Conservation (phyloP, 2,113 vertebrate genomes). For the Fregetta grallaria region DNA sequence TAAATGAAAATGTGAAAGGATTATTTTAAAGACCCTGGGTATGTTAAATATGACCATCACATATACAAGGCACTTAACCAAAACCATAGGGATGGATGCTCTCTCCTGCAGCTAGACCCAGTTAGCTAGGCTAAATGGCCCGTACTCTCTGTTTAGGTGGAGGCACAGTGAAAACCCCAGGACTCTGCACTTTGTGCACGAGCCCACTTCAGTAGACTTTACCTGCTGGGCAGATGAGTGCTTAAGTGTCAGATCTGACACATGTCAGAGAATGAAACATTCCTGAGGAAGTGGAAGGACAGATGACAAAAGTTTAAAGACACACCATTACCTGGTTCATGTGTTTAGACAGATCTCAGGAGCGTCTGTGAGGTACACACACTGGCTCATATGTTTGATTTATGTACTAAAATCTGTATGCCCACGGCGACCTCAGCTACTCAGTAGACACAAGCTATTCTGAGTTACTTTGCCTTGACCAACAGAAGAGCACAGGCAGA, state of each 20-base stretch:
- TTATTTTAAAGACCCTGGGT: not conserved
- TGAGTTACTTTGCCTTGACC: not conserved
- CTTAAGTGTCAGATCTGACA: not conserved
- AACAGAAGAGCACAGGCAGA: not conserved
- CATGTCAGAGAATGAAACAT: not conserved
- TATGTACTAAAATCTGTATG: not conserved
- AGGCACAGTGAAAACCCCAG: not conserved
- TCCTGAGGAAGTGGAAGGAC: not conserved
- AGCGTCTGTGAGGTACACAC: not conserved
- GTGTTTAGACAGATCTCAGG: not conserved
- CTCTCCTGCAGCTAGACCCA: not conserved
- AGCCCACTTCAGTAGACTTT: not conserved
- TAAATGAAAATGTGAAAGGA: not conserved
- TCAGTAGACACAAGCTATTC: not conserved
- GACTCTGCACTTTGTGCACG: rapidly evolving
- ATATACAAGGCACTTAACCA: not conserved
- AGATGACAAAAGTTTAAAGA: not conserved
- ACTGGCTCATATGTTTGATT: not conserved
- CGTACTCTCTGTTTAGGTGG: no score
- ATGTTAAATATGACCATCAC: not conserved
- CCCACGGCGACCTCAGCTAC: not conserved
- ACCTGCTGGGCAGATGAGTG: not conserved
- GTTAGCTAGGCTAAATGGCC: no score
- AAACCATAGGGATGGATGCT: not conserved
- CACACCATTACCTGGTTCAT: not conserved